A percentile compares a stretch with the other conserved stretches of the same genome.
These are phyloP conservation scores for Nyctibius bracteatus DNA, from an alignment of 2,113 vertebrate genomes.

Conservation along the genomic window DNA sequence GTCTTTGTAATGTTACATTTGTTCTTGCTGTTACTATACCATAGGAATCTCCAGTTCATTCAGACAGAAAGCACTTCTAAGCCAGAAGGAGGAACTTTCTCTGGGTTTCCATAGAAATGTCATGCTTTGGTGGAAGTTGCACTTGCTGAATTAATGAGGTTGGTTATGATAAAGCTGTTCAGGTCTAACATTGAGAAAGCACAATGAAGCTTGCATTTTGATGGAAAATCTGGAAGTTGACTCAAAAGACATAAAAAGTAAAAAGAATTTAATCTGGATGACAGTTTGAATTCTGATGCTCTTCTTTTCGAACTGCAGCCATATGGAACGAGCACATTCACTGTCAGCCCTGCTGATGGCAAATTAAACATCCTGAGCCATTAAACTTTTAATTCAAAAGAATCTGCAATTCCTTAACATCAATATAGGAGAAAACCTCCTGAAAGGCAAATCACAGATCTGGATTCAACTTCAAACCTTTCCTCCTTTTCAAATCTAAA, in stretches of 20 bases:
- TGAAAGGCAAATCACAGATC: neutral
- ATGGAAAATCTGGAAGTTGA: conserved; percentile 9
- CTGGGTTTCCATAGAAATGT: conserved; percentile 45
- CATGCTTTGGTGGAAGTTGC: neutral
- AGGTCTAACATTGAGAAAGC: neutral
- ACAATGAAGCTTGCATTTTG: neutral
- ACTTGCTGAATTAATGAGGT: conserved; percentile 21
- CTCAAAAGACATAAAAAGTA: neutral
- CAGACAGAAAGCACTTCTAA: neutral
- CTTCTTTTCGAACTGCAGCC: neutral
- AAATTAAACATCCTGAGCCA: neutral
- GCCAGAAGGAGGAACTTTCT: neutral
- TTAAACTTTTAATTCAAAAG: neutral
- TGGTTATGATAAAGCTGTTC: conserved; percentile 27
- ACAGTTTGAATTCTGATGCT: neutral
- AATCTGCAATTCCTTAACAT: neutral
- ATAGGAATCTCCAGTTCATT: neutral
- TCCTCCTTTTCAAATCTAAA: neutral
- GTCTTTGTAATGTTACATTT: neutral
- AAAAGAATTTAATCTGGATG: neutral
- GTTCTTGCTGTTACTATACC: neutral
- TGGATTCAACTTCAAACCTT: neutral
- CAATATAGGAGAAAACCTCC: neutral
- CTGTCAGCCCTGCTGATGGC: neutral
- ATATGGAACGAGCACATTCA: neutral